Evolutionary conservation across 2,888 invertebrate genomes (phyloP), one percentile per base, ranked within the genome.

Genomic region (Orthonevra nobilis): DNA sequence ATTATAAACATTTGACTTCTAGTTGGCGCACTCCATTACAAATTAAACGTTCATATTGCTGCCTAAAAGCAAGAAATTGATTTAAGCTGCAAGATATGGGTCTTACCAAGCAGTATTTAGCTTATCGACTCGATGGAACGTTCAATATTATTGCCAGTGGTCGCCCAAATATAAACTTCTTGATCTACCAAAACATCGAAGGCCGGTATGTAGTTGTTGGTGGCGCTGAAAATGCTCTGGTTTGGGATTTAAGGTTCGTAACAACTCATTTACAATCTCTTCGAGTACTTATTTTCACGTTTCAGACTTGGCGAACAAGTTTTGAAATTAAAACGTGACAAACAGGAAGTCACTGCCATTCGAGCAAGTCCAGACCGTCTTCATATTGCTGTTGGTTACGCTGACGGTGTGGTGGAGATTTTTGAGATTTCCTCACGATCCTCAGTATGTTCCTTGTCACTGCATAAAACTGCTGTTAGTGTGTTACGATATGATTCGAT

Each of bases 61-160:
- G n/a, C n/a, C n/a, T n/a, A n/a, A n/a, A n/a, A n/a, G n/a, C n/a
- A n/a, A n/a, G n/a, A n/a, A n/a, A n/a, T n/a, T n/a, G n/a, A n/a
- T n/a, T n/a, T n/a, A n/a, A n/a, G n/a, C n/a, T n/a, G n/a, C n/a
- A n/a, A n/a, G n/a, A n/a, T n/a, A 96, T 96, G 96, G 96, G 96
- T 52, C 89, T 97, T 63, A 96, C 98, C 5, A 98, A 97, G 86
- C 97, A 99, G 89, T 99, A 99, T 91, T 91, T 98, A 82, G 93
- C 97, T 52, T 98, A 96, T 87, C 92, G 92, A 19, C 93, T 95
- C 1, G 92, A 92, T 73, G 96, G 96, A 5, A 93, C 94, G 77
- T 96, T 97, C 87, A 97, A 97, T 86, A 92, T 98, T 40, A 94
- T 99, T 68, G 93, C 94, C 2, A 95, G 94, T 87, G 89, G 92